Base-by-base conservation (phyloP, 53 echinoderm and acorn worm genomes). In the Henricia sp. region DNA sequence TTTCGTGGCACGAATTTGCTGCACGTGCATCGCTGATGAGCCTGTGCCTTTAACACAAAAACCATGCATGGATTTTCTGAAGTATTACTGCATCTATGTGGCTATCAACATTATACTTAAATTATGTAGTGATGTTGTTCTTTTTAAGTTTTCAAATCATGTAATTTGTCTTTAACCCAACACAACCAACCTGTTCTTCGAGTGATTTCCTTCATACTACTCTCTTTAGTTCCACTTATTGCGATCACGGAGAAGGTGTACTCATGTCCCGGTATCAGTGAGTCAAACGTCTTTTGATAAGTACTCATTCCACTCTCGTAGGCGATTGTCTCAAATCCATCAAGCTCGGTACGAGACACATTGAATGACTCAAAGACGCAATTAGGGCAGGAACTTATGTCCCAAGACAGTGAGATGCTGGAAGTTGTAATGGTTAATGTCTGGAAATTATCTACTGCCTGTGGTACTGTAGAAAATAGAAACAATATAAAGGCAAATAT, bases 171-270 rank as follows among this genome's bases (percentile, higher is more conserved):
- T n/a, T n/a, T n/a, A n/a, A n/a, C n/a, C n/a, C n/a, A n/a, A n/a
- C n/a, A n/a, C n/a, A n/a, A n/a, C n/a, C n/a, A n/a, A 93, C 93
- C 54, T 85, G 88, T 90, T 68, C 88, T 72, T 65, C 90, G 90
- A 9, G 17, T 36, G 25, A 88, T 72, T 29, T 1, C 68, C 20
- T 24, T 12, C n/a, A n/a, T 46, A 1, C 14, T 37, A 56, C 93
- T 90, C 24, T 37, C 17, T 62, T 93, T 67, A 34, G 74, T 62
- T 12, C 51, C 70, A 39, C 93, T 93, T 50, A 87, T 39, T 0
- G 82, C 63, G 1, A 16, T 88, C 67, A 93, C 65, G 3, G 19
- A 48, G 67, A 93, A 93, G 27, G 43, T 68, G 52, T 88, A 93
- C 50, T 59, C 66, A 44, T 59, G 52, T 13, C 93, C 93, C 26